phyloP scores from a whole-genome alignment of 37 sponge, comb jelly and placozoan genomes.

The Corticium candelabrum region DNA sequence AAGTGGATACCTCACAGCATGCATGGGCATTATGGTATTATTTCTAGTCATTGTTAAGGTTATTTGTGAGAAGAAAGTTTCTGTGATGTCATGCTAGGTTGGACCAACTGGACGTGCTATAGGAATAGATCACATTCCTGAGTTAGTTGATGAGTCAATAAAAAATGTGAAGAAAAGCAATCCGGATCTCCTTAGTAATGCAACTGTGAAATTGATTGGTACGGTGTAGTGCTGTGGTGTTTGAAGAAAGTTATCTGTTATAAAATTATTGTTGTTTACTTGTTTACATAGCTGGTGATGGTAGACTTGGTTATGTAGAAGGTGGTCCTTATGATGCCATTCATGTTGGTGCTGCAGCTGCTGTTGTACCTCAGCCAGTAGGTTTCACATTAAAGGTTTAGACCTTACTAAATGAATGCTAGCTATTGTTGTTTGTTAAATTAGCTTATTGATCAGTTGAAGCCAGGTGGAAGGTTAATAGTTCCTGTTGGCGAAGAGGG shows the following conservation, averaged over 20 bases:
- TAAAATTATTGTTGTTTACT: too few relatives aligned
- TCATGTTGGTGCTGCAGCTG: slow-evolving; percentile 97
- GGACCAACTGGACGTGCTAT: slow-evolving; percentile 62
- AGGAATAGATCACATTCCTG: slow-evolving; percentile 93
- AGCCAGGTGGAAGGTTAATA: slow-evolving; percentile 77
- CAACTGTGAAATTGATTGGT: background rate
- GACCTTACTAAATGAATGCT: too few relatives aligned
- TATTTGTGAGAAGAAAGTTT: too few relatives aligned
- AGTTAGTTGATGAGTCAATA: slow-evolving; percentile 59
- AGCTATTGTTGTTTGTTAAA: too few relatives aligned
- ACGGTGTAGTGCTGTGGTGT: too few relatives aligned
- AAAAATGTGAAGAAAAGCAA: slow-evolving; percentile 60
- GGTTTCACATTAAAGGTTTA: too few relatives aligned
- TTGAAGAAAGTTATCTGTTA: too few relatives aligned
- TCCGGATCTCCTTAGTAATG: slow-evolving; percentile 29
- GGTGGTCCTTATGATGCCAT: slow-evolving; percentile 90
- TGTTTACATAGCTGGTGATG: slow-evolving; percentile 77
- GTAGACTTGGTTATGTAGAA: slow-evolving; percentile 68
- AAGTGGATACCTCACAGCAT: slow-evolving; percentile 87
- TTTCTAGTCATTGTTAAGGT: too few relatives aligned
- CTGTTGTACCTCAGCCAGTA: slow-evolving; percentile 58
- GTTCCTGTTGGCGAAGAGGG: slow-evolving; percentile 86
- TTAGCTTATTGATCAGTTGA: slow-evolving; percentile 79
- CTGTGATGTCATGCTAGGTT: too few relatives aligned
- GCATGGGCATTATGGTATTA: slow-evolving; percentile 86